Conservation (phyloP, 2,113 vertebrate genomes). For the Anolis sagrei region DNA sequence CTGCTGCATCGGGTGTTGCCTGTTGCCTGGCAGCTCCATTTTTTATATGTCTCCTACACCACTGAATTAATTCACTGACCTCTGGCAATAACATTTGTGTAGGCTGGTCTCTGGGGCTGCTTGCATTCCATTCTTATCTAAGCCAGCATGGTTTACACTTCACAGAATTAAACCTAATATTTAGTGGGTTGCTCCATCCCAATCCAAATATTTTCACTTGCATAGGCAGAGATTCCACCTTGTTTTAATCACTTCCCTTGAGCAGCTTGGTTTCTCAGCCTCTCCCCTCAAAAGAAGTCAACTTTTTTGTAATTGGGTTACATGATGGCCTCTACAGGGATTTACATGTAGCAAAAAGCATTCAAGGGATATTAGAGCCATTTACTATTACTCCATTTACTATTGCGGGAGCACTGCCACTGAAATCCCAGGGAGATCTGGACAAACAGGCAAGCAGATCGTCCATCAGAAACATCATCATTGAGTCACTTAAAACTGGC, state of each 20-base stretch:
- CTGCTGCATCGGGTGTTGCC: not conserved
- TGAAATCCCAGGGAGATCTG: slow-evolving; percentile 8
- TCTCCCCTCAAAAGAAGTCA: slow-evolving; percentile 52
- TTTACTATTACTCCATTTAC: slow-evolving; percentile 20
- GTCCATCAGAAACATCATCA: not conserved
- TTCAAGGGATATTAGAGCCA: not conserved
- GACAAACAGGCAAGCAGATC: slow-evolving; percentile 1
- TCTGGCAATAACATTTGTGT: slow-evolving; percentile 74
- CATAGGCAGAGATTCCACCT: slow-evolving; percentile 69
- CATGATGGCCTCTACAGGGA: slow-evolving; percentile 36
- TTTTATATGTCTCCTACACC: slow-evolving; percentile 67
- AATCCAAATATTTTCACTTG: slow-evolving; percentile 70
- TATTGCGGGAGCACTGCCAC: not conserved
- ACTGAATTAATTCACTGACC: slow-evolving; percentile 65
- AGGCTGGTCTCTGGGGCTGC: slow-evolving; percentile 70
- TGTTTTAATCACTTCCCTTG: slow-evolving; percentile 62
- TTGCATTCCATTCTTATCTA: slow-evolving; percentile 81
- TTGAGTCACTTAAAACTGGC: not conserved
- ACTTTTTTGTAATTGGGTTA: slow-evolving; percentile 57
- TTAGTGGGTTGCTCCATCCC: slow-evolving; percentile 71
- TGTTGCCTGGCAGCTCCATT: slow-evolving; percentile 64
- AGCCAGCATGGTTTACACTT: slow-evolving; percentile 71
- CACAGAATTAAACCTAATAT: slow-evolving; percentile 69
- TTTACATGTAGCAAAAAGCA: slow-evolving; percentile 25
- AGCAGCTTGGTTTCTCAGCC: slow-evolving; percentile 54